Percentiles rank a stretch among this genome's conserved stretches.
These are phyloP conservation scores for Molothrus aeneus DNA, from an alignment of 2,797 vertebrate species.

Conservation along the genomic window DNA sequence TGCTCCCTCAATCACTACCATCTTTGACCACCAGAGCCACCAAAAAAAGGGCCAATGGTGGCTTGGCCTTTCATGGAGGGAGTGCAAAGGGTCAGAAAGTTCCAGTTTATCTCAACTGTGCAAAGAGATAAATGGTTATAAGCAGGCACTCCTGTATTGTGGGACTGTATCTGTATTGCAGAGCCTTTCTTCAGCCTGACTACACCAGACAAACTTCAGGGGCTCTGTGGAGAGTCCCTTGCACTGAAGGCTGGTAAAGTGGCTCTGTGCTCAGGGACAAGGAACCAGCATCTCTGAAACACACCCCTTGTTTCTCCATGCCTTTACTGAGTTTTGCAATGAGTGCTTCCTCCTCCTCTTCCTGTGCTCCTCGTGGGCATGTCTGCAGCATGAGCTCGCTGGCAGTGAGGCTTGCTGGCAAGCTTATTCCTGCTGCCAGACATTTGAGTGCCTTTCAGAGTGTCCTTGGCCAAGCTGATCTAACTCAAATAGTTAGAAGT, in stretches of 20 bases:
- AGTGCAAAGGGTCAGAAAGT: background rate
- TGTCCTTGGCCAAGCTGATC: background rate
- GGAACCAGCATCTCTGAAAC: background rate
- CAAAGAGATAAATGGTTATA: background rate
- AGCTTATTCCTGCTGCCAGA: background rate
- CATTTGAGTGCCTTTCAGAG: background rate
- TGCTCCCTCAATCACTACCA: background rate
- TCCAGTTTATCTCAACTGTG: background rate
- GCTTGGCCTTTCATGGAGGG: background rate
- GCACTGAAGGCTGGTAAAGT: background rate
- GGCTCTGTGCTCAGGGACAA: background rate
- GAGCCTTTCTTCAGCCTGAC: background rate
- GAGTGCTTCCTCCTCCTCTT: background rate
- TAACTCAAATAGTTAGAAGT: background rate
- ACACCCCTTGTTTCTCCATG: background rate
- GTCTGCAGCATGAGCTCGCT: background rate
- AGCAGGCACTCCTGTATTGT: background rate
- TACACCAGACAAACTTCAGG: background rate
- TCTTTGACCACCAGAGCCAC: background rate
- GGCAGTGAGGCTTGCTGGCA: background rate
- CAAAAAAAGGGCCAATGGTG: background rate
- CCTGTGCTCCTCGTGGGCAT: fast-evolving
- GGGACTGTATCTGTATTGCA: background rate
- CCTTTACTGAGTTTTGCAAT: background rate
- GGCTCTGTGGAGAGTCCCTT: background rate